These are phyloP conservation scores for Epinephelus moara DNA, from an alignment of 2,113 vertebrate genomes.

Conservation along the genomic window DNA sequence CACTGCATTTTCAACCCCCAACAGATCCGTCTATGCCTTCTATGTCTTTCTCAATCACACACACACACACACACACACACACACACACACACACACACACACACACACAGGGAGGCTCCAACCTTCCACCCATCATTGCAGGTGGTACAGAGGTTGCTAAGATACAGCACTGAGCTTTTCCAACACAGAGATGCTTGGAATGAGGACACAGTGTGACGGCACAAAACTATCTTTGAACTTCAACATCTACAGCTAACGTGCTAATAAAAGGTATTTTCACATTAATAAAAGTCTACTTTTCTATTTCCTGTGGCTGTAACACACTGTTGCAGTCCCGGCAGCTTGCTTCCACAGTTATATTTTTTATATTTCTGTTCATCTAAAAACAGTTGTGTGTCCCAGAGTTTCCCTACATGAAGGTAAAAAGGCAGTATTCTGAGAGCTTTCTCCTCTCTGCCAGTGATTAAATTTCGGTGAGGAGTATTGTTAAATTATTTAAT, in stretches of 20 bases:
- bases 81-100: conserved; percentile 16
- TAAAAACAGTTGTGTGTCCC: neutral
- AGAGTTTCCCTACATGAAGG: no score
- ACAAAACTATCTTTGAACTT: conserved; percentile 25
- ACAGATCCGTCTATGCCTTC: conserved; percentile 8
- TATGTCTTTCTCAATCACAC: neutral
- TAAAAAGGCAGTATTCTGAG: neutral
- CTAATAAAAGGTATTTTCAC: neutral
- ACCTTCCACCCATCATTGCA: conserved; percentile 36
- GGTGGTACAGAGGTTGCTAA: conserved; percentile 72
- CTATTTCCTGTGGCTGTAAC: neutral
- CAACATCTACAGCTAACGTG: neutral
- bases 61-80: conserved; percentile 29
- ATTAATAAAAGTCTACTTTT: neutral
- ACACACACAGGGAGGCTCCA: conserved; percentile 32
- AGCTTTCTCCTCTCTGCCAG: neutral
- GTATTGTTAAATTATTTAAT: neutral
- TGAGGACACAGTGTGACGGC: conserved; percentile 15
- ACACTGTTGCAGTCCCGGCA: neutral
- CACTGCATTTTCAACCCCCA: conserved; percentile 1
- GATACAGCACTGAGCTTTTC: conserved; percentile 59
- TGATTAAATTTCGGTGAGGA: neutral
- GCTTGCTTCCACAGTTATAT: no score
- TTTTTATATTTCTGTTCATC: neutral
- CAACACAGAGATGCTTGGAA: conserved; percentile 23